Evolutionary conservation across 1,140 invertebrate genomes (phyloP), one percentile per base, ranked within the genome.

Genomic region (Drosophila pseudoananassae): DNA sequence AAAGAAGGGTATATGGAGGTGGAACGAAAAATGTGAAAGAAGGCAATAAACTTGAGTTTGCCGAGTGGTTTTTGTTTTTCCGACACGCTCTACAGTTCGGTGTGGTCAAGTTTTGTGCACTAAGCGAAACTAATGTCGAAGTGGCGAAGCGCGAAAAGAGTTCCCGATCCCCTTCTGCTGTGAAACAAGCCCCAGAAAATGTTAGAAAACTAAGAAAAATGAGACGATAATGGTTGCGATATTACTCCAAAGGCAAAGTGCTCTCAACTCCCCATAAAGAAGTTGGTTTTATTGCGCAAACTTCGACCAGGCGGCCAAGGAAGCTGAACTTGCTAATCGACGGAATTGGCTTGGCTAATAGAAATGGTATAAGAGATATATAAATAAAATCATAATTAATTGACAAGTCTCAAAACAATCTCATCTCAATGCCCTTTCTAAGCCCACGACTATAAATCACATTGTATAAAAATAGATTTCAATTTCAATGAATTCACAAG

Each of bases 111-210:
- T 80, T 78, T 80, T 54, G 78, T 78, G 52, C 78, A 81, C 76
- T 84, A 81, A 84, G 81, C 61, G 75, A 77, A 84, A 84, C 73
- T 81, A 84, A 84, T 84, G 81, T 84, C 77, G 63, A 84, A 81
- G 68, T 84, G 77, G 63, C 61, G 83, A 74, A 81, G 80, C 80
- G 80, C 76, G 76, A 85, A 74, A 74, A 27, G 81, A 80, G 80
- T 76, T 80, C 45, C 46, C 25, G 31, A 10, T 31, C 8, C 33
- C 40, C 15, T 36, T 29, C 23, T 6, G 33, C 38, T 15, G 25
- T 58, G 49, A 46, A 10, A 9, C 25, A 29, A 17, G 4, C 52
- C 43, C 50, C 38, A 15, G 14, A 63, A 66, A 69, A 64, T 73
- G 57, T 59, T 68, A 61, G 45, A 73, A 77, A 81, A 84, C 81